phyloP scores from a whole-genome alignment of 2,888 invertebrate species.

The Luperina nickerlii region DNA sequence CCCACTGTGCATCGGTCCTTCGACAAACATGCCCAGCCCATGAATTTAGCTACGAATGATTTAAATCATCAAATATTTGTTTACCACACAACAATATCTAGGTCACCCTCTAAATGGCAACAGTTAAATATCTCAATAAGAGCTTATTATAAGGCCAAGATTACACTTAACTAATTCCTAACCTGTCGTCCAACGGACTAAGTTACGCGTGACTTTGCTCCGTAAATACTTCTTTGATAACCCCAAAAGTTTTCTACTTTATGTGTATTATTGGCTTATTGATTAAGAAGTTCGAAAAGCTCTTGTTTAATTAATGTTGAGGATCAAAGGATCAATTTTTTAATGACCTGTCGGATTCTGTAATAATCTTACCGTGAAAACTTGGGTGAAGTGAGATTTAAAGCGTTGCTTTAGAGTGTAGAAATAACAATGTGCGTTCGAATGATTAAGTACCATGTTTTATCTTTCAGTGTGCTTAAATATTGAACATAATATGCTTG shows the following conservation, averaged over 20 bases:
- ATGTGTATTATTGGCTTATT: constrained; percentile 30
- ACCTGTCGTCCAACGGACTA: constrained; percentile 17
- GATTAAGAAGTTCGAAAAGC: constrained; percentile 16
- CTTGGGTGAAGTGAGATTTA: background rate
- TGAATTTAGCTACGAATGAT: too few species aligned
- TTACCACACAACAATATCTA: too few species aligned
- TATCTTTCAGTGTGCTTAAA: background rate
- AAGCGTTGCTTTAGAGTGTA: background rate
- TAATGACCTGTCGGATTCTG: background rate
- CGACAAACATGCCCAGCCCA: too few species aligned
- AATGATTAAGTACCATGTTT: background rate
- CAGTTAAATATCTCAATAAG: background rate
- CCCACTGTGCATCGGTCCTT: too few species aligned
- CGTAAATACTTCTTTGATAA: constrained; percentile 37
- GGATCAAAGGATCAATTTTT: background rate
- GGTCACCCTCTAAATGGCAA: too few species aligned
- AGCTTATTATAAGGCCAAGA: constrained; percentile 12
- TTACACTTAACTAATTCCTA: constrained; percentile 35
- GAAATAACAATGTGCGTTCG: background rate
- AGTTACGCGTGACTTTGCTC: constrained; percentile 8
- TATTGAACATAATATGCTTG: background rate
- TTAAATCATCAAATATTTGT: background rate
- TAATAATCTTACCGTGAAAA: background rate
- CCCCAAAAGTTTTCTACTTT: constrained; percentile 16
- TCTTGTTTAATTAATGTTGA: background rate